Conservation (phyloP, 1,140 invertebrate genomes). For the Hyles vespertilio region DNA sequence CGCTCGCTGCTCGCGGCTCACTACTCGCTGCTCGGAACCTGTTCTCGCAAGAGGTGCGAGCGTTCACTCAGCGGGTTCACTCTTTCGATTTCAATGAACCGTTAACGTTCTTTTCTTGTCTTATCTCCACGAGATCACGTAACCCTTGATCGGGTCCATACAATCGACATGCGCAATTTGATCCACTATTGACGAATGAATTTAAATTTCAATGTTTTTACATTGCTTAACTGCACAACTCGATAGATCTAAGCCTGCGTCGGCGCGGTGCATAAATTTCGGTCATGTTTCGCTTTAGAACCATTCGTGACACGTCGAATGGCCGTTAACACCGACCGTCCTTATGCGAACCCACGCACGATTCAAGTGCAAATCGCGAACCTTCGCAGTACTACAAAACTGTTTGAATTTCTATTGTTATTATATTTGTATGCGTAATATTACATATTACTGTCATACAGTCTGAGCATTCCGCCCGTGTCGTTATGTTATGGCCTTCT, state of each 20-base stretch:
- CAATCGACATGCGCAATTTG: too few relatives aligned
- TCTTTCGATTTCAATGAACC: conserved; percentile 74
- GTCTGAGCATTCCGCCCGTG: conserved; percentile 10
- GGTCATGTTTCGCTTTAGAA: conserved; percentile 30
- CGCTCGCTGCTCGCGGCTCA: too few relatives aligned
- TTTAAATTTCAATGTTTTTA: too few relatives aligned
- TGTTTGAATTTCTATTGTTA: conserved; percentile 15
- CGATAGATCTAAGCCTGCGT: too few relatives aligned
- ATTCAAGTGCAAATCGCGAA: conserved; percentile 36
- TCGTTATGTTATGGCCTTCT: conserved; percentile 5
- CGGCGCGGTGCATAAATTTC: conserved; percentile 12
- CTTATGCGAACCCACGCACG: conserved; percentile 52
- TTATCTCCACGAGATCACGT: conserved; percentile 55
- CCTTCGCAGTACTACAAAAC: conserved; percentile 18
- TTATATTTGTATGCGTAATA: conserved; percentile 4
- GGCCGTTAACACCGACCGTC: conserved; percentile 41
- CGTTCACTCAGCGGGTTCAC: conserved; percentile 46
- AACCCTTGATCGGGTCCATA: conserved; percentile 20
- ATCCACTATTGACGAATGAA: too few relatives aligned
- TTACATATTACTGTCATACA: conserved; percentile 22
- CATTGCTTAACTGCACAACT: too few relatives aligned
- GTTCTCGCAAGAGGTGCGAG: conserved; percentile 45
- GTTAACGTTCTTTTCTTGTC: conserved; percentile 63
- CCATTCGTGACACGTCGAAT: conserved; percentile 43
- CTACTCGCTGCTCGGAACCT: conserved; percentile 43